Evolutionary conservation across 2,797 vertebrate species (phyloP).

Genomic region (Ciconia nigra): DNA sequence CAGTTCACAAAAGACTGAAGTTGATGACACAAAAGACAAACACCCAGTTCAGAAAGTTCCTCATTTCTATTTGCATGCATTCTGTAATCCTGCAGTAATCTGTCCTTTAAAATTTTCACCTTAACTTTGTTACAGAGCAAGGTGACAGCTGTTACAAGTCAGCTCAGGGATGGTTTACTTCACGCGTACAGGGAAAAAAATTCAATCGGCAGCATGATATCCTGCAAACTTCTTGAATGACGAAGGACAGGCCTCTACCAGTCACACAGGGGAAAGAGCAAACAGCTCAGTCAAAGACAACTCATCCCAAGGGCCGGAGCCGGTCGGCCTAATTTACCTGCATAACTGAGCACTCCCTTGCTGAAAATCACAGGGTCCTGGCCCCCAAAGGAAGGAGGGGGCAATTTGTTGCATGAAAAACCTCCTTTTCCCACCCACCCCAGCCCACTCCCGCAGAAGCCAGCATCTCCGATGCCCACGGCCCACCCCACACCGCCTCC

Average conservation of each 20-base stretch:
- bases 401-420: background rate
- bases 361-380: background rate
- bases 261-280: accelerated
- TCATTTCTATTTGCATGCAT: background rate
- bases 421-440: background rate
- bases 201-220: background rate
- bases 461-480: accelerated
- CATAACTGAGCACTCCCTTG: background rate
- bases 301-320: background rate
- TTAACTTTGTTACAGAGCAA: background rate
- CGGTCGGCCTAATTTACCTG: background rate
- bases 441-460: background rate
- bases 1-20: background rate
- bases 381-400: background rate
- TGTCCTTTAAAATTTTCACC: background rate
- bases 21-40: accelerated
- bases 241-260: background rate
- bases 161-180: background rate
- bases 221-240: background rate
- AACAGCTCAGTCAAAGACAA: background rate
- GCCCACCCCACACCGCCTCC: accelerated
- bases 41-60: background rate
- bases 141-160: background rate
- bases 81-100: background rate
- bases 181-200: background rate